Percentiles rank a stretch among this genome's conserved stretches.
phyloP scores from a whole-genome alignment of 2,797 vertebrate species.

The Ctenopoma kingsleyae region DNA sequence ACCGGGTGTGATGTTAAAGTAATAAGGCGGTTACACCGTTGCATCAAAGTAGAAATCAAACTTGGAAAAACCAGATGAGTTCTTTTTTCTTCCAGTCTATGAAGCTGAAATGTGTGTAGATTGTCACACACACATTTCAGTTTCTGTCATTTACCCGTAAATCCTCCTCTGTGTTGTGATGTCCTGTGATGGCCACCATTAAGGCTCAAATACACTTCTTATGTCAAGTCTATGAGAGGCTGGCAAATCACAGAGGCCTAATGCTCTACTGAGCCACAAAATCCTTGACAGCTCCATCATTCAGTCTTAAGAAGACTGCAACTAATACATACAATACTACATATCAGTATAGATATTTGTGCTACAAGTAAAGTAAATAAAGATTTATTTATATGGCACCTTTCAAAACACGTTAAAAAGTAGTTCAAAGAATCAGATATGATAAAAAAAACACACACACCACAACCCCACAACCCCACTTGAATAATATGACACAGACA shows the following conservation, averaged over 20 bases:
- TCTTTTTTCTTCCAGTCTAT: constrained; percentile 7
- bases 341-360: background rate
- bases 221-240: constrained; percentile 49
- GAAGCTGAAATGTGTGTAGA: no score
- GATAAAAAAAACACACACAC: no score
- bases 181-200: constrained; percentile 54
- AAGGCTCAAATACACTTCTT: constrained; percentile 51
- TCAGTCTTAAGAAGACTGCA: constrained; percentile 47
- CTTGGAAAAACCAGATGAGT: constrained; percentile 11
- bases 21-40: background rate
- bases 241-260: constrained; percentile 50
- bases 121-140: constrained; percentile 20
- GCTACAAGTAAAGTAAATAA: background rate
- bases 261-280: constrained; percentile 54
- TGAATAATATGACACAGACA: background rate
- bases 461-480: no score
- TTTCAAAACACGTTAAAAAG: no score
- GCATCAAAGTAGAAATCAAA: constrained; percentile 4
- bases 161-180: constrained; percentile 35
- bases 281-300: constrained; percentile 56
- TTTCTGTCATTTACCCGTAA: constrained; percentile 36
- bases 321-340: constrained; percentile 40
- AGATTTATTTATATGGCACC: no score
- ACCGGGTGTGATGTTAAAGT: background rate
- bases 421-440: no score